Base-by-base conservation (phyloP, 2,113 vertebrate genomes). In the Tinamus guttatus region DNA sequence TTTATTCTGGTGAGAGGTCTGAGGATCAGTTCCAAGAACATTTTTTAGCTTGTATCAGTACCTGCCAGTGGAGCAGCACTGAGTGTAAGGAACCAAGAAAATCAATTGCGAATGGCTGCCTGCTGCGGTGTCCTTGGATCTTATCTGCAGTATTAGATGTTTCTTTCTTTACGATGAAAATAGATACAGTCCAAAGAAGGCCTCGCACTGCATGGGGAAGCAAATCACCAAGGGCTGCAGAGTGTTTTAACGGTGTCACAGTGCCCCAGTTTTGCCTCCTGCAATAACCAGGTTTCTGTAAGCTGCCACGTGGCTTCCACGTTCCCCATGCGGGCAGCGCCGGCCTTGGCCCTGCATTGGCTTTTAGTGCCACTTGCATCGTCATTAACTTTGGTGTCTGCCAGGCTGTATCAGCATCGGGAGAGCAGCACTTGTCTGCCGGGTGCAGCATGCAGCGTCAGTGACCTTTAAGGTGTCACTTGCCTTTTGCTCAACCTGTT, bases 41-140 rank as follows among this genome's bases (percentile, higher is more conserved):
- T 89, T 93, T 94, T 87, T 11, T 89, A 86, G 52, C 70, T 85
- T 49, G 58, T 75, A 51, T 94, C 68, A 81, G 73, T n/a, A 75
- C 38, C 93, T 95, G 77, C 59, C 85, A 77, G 77, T 45, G 51
- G 54, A 93, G 71, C 76, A 88, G 80, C 34, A n/a, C 28, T 79
- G 76, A 93, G 34, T 59, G 30, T 34, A 59, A 81, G 83, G 52
- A n/a, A 89, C 73, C 40, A 69, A 58, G 77, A 73, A 90, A 96
- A 96, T 92, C 95, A 90, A 45, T 80, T 58, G 65, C 49, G 69
- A 54, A 1, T 73, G 85, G 82, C 85, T 95, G 80, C 80, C 93
- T 89, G 83, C 90, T 87, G 47, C 11, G 18, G 62, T 76, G 93
- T 76, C 81, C 84, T 95, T 96, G 94, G 92, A 94, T 96, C 92